Base-by-base conservation (phyloP, 2,113 vertebrate species). In the Silurus asotus region DNA sequence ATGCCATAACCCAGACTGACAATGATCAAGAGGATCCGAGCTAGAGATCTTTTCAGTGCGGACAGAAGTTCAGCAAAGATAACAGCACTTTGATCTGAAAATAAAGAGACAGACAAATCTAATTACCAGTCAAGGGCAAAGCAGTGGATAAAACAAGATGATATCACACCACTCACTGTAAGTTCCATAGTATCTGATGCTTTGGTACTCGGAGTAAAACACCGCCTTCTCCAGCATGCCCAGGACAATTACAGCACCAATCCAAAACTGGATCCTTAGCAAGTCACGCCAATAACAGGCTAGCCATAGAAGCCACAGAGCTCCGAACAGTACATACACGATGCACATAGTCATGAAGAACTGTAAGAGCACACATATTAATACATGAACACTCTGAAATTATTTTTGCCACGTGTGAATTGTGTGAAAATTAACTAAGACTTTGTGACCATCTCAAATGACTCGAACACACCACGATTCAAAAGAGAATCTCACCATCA, bases 201-300 rank as follows among this genome's bases (percentile, higher is more conserved):
- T 97, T 89, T 97, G 96, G 70, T 96, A 97, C 91, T 97, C 96
- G 0, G 96, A 94, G 74, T 96, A 97, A 92, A 97, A 97, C 72
- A 97, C 94, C 0, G 96, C 96, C 91, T 96, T 97, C 92, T 97
- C 96, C 89, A 97, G 92, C 96, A 97, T 97, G 83, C 96, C 96
- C 23, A 97, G 92, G 85, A 97, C 95, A 87, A 97, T 97, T 82
- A 97, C 96, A 65, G 95, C 96, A 14, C 96, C 96, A 37, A 97
- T 97, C 96, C 96, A 97, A 92, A 97, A 97, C 93, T 97, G 96
- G 90, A 97, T 97, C 88, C 96, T 92, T 87, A 97, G 92, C 86
- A 97, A 94, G 88, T 97, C 96, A 80, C 96, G 96, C 96, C 96
- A 97, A 81, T 97, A 97, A 90, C 96, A 97, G 62, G 96, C 94